A percentile compares a stretch with the other conserved stretches of the same genome.
Evolutionary conservation across 2,113 vertebrate genomes (phyloP).

Genomic region (Ceratotherium simum): DNA sequence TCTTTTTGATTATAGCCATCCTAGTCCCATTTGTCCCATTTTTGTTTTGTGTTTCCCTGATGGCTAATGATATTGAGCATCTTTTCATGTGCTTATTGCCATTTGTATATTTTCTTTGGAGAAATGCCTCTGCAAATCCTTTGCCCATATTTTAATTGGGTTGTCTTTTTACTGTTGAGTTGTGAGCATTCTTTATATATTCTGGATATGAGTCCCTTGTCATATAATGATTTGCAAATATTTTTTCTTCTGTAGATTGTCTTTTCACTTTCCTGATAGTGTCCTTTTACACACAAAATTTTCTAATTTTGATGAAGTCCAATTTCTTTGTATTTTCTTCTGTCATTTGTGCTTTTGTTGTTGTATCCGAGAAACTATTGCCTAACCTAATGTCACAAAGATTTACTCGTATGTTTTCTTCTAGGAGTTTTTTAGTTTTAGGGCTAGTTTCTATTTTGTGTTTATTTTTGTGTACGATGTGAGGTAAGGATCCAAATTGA

Average conservation of each 20-base stretch:
- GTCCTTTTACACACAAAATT: not conserved
- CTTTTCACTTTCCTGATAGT: not conserved
- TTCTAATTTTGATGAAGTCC: not conserved
- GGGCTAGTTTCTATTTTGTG: not conserved
- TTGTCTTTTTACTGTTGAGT: slow-evolving; percentile 21
- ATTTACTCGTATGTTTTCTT: not conserved
- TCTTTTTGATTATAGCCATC: not conserved
- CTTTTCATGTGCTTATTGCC: not conserved
- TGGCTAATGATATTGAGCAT: not conserved
- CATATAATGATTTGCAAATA: not conserved
- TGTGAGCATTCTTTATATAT: slow-evolving; percentile 22
- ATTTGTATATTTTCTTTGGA: slow-evolving; percentile 25
- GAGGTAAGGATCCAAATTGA: not conserved
- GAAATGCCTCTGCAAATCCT: not conserved
- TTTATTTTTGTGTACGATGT: not conserved
- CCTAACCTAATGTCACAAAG: slow-evolving; percentile 13
- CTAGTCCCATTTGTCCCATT: not conserved
- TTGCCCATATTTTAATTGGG: slow-evolving; percentile 1
- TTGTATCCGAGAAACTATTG: not conserved
- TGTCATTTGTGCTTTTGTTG: not conserved
- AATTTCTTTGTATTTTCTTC: not conserved
- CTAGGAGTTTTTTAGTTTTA: not conserved
- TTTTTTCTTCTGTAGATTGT: not conserved
- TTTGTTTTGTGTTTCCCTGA: not conserved
- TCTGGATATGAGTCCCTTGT: not conserved